Evolutionary conservation across 2,797 vertebrate genomes (phyloP).

Genomic region (Sus cebifrons): DNA sequence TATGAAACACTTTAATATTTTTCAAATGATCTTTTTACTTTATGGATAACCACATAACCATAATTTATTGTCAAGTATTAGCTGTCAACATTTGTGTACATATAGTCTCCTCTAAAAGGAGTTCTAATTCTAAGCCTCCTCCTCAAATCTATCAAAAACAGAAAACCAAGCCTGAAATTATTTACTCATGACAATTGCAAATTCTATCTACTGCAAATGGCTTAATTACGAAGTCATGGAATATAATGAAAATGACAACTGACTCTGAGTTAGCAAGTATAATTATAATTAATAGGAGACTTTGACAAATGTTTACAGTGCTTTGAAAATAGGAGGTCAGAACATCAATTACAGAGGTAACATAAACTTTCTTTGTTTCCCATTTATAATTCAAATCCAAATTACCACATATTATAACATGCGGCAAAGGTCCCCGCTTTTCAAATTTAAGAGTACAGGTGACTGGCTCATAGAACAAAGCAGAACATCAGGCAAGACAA

Average conservation of each 20-base stretch:
- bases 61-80: constrained; percentile 49
- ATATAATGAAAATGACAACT: constrained; percentile 85
- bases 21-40: constrained; percentile 55
- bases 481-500: background rate
- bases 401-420: constrained; percentile 20
- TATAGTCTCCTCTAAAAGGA: constrained; percentile 2
- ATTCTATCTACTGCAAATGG: constrained; percentile 67
- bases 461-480: background rate
- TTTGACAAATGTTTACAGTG: constrained; percentile 78
- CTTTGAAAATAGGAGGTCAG: constrained; percentile 83
- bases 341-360: constrained; percentile 84
- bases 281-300: constrained; percentile 85
- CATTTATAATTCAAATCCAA: constrained; percentile 79
- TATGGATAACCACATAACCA: constrained; percentile 38
- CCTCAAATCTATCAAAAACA: constrained; percentile 62
- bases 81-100: constrained; percentile 13
- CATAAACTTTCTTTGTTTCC: constrained; percentile 74
- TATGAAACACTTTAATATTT: constrained; percentile 53
- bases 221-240: constrained; percentile 79
- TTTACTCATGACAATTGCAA: constrained; percentile 51
- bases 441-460: background rate
- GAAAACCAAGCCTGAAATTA: constrained; percentile 62
- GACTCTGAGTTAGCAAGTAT: constrained; percentile 78
- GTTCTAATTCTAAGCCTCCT: constrained; percentile 55
- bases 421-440: constrained; percentile 32